These are phyloP conservation scores for Pectinophora gossypiella DNA, from an alignment of 1,140 invertebrate genomes.

Conservation along the genomic window DNA sequence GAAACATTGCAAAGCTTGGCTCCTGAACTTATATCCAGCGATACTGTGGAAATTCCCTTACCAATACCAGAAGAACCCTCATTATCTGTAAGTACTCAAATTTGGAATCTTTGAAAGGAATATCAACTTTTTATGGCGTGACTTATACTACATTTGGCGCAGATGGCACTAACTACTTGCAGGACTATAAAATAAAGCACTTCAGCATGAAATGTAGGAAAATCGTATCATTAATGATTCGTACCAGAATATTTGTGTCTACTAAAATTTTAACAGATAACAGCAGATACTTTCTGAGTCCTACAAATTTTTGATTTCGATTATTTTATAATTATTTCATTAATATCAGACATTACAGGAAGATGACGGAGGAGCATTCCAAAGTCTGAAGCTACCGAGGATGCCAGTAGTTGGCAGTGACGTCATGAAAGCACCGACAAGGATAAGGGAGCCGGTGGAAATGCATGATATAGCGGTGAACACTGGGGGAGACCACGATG, in stretches of 20 bases:
- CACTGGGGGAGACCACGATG: constrained; percentile 42
- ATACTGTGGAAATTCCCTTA: constrained; percentile 36
- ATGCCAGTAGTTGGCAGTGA: constrained; percentile 57
- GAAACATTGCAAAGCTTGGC: constrained; percentile 49
- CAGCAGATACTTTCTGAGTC: neutral
- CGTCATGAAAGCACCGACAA: constrained; percentile 32
- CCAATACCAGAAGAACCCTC: neutral
- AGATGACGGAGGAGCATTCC: neutral
- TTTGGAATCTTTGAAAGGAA: too few relatives aligned
- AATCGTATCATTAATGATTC: too few relatives aligned
- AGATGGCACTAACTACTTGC: too few relatives aligned
- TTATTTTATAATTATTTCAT: neutral
- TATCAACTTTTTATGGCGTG: too few relatives aligned
- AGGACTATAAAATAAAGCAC: too few relatives aligned
- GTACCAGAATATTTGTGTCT: too few relatives aligned
- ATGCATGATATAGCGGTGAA: constrained; percentile 43
- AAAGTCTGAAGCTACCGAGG: constrained; percentile 43
- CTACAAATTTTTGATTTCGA: too few relatives aligned
- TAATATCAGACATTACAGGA: neutral
- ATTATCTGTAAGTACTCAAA: neutral
- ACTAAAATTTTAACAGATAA: neutral
- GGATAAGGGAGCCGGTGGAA: constrained; percentile 20
- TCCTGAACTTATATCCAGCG: constrained; percentile 48
- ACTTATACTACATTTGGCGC: too few relatives aligned
- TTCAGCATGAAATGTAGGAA: too few relatives aligned